These are phyloP conservation scores for Corythoichthys intestinalis DNA, from an alignment of 2,113 vertebrate species.

Conservation along the genomic window DNA sequence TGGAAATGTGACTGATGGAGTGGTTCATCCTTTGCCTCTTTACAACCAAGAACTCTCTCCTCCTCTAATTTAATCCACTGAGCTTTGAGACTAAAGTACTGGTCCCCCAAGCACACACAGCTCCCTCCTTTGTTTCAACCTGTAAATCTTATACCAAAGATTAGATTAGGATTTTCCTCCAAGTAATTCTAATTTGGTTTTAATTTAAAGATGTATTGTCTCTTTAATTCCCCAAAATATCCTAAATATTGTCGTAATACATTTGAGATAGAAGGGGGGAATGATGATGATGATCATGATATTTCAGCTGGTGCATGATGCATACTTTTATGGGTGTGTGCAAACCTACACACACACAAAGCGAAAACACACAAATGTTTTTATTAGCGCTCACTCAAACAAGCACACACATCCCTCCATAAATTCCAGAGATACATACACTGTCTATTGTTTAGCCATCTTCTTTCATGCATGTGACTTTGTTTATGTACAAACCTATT, in stretches of 20 bases:
- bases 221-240: constrained; percentile 6
- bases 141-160: neutral
- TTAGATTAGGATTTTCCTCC: neutral
- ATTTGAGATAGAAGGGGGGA: neutral
- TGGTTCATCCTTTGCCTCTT: constrained; percentile 33
- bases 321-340: constrained; percentile 7
- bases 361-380: constrained; percentile 8
- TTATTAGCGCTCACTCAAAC: neutral
- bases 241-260: neutral
- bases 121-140: neutral
- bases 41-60: constrained; percentile 30
- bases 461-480: constrained; percentile 35
- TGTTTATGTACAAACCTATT: constrained; percentile 45
- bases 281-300: constrained; percentile 20
- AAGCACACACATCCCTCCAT: neutral
- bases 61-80: constrained; percentile 67
- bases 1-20: constrained; percentile 43
- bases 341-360: neutral
- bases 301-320: constrained; percentile 16
- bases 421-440: neutral
- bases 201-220: neutral
- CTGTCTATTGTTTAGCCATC: constrained; percentile 48
- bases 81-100: constrained; percentile 47
- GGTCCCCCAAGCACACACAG: neutral
- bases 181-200: constrained; percentile 1